Evolutionary conservation across 1,140 invertebrate genomes (phyloP), one percentile per base, ranked within the genome.

Genomic region (Venturia canescens): DNA sequence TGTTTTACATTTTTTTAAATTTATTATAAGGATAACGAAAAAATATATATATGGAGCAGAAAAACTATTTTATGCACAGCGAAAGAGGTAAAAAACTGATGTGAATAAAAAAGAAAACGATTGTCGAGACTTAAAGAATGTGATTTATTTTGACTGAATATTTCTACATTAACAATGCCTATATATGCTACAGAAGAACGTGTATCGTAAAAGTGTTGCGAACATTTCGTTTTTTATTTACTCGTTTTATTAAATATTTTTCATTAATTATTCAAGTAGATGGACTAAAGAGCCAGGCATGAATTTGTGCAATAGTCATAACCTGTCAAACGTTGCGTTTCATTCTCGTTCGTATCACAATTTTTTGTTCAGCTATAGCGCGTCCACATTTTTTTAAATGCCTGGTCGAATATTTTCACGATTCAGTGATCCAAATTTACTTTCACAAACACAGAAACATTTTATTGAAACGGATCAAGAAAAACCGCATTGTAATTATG

Each of bases 281-380:
- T 34, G 34, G 34, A 48, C 18, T 44, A 31, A 71, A 71, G n/a
- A 71, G 69, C 69, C 69, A 71, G 69, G 69, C 69, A 71, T 26
- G 29, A 50, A 29, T 71, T 34, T 29, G 44, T 71, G 34, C 34
- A 71, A 71, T 11, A 71, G 48, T 71, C 69, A 71, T 71, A 71
- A 71, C 69, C 69, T 71, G 18, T 71, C n/a, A 71, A 18, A 21
- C 38, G 34, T 21, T 15, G 69, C 9, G 34, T 48, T 26, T 31
- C 34, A 48, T 71, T 44, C 38, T 71, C 69, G 34, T 71, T 69
- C 29, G 18, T 34, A 27, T 34, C 27, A 18, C 29, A 15, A 31
- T 69, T n/a, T 29, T 34, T 69, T 29, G 15, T 69, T 34, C 67
- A n/a, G 29, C 29, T 69, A 18, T 69, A 29, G 31, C 29, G 16